A percentile compares a stretch with the other conserved stretches of the same genome.
Conservation (phyloP, 2,888 invertebrate species). For the Lepidonotus clava region DNA sequence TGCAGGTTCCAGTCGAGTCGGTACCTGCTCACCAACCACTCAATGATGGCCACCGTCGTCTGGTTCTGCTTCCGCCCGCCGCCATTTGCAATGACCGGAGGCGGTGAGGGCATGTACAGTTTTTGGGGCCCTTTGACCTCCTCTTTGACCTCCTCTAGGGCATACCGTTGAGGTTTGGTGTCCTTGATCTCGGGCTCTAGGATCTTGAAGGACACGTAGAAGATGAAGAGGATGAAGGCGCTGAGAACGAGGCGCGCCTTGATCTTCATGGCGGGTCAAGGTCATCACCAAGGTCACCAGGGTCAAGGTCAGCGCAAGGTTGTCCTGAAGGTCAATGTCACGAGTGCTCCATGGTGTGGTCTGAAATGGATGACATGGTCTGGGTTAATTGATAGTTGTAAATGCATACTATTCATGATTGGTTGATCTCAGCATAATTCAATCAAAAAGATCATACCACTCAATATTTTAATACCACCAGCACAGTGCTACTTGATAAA, state of each 20-base stretch:
- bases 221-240: constrained; percentile 34
- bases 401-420: no score
- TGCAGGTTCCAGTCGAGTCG: constrained; percentile 45
- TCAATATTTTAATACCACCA: no score
- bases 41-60: constrained; percentile 40
- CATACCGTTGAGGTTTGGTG: neutral
- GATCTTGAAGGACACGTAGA: constrained; percentile 54
- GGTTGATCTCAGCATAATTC: no score
- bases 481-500: no score
- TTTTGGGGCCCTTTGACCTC: neutral
- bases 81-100: neutral
- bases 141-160: no score
- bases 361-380: no score
- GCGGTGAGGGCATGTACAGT: neutral
- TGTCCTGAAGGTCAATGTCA: neutral
- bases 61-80: neutral
- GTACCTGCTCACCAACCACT: constrained; percentile 50
- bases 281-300: neutral
- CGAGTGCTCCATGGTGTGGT: neutral
- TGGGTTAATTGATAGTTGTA: no score
- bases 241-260: constrained; percentile 20
- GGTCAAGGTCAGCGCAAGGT: constrained; percentile 16
- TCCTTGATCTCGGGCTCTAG: constrained; percentile 23
- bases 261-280: constrained; percentile 38
- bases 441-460: no score